A percentile compares a stretch with the other conserved stretches of the same genome.
Conservation (phyloP, 2,888 invertebrate genomes). For the Dorcus hopei region DNA sequence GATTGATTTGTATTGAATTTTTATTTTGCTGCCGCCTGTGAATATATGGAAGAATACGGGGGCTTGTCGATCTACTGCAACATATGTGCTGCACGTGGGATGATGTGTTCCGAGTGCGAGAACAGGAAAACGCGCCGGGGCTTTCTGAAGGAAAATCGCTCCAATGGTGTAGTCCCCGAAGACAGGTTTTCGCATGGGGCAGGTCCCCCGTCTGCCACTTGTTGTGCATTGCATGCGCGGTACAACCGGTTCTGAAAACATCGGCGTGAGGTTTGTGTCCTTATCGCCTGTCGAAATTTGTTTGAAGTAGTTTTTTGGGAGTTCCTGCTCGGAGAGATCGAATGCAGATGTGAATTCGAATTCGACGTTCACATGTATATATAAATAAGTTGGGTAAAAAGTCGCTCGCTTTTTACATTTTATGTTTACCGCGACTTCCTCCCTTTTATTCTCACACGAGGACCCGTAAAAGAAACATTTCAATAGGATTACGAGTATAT, state of each 20-base stretch:
- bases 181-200: slow-evolving; percentile 1
- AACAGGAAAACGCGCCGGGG: slow-evolving; percentile 25
- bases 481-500: too few species aligned
- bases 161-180: not conserved
- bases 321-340: not conserved
- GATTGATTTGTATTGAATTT: too few species aligned
- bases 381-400: not conserved
- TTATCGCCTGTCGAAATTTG: too few species aligned
- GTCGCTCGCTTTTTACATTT: not conserved
- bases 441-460: not conserved
- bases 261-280: slow-evolving; percentile 11
- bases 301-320: not conserved
- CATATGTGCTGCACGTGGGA: slow-evolving; percentile 31
- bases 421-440: not conserved
- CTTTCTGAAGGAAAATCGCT: not conserved
- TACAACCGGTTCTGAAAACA: slow-evolving; percentile 26
- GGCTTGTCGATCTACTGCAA: slow-evolving; percentile 14
- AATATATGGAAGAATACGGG: not conserved
- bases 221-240: slow-evolving; percentile 13
- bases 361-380: not conserved
- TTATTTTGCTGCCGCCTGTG: too few species aligned
- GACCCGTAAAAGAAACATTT: not conserved
- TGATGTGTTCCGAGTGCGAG: slow-evolving; percentile 25
- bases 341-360: not conserved
- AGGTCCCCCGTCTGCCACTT: slow-evolving; percentile 18